A percentile compares a stretch with the other conserved stretches of the same genome.
These are phyloP conservation scores for Rhaphigaster nebulosa DNA, from an alignment of 2,888 invertebrate genomes.

Conservation along the genomic window DNA sequence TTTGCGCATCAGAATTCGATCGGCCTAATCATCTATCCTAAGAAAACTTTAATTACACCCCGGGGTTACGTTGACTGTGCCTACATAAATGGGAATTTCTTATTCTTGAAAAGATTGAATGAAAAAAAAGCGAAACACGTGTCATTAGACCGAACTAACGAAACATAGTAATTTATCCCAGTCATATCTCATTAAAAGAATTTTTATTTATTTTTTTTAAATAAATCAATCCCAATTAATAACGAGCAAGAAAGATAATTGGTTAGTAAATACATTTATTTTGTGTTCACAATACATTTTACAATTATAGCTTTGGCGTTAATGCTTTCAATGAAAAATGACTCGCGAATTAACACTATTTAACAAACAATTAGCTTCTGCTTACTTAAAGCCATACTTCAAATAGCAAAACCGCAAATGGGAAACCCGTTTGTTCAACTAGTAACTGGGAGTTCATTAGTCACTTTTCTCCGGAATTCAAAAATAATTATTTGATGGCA, in stretches of 20 bases:
- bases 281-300: background rate
- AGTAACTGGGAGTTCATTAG: background rate
- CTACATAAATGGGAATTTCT: too few species aligned
- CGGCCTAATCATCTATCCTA: too few species aligned
- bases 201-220: too few species aligned
- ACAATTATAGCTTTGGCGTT: background rate
- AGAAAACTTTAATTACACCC: too few species aligned
- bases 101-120: too few species aligned
- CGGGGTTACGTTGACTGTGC: too few species aligned
- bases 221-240: too few species aligned
- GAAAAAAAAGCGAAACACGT: too few species aligned
- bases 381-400: background rate
- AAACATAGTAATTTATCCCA: too few species aligned
- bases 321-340: background rate
- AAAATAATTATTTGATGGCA: slow-evolving; percentile 6
- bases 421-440: background rate
- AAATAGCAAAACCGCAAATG: background rate
- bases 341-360: background rate
- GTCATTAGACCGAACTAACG: too few species aligned
- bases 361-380: background rate
- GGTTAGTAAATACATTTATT: background rate
- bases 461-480: background rate
- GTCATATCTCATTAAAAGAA: too few species aligned
- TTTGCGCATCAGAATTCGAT: too few species aligned
- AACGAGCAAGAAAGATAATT: background rate